A percentile compares a stretch with the other conserved stretches of the same genome.
phyloP scores from a whole-genome alignment of 1,140 invertebrate genomes.

The Meteorus sp. region DNA sequence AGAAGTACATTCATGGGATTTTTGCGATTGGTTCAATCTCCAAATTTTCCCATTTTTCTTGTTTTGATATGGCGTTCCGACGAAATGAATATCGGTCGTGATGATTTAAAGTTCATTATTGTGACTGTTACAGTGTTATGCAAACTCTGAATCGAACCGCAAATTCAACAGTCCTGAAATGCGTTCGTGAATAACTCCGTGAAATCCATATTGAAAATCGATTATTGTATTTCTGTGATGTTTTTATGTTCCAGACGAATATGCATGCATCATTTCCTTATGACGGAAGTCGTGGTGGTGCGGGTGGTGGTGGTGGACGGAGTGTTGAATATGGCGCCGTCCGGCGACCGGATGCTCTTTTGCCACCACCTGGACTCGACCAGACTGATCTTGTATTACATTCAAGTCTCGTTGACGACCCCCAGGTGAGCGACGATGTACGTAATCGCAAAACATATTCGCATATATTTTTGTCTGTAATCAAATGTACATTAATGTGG shows the following conservation, averaged over 20 bases:
- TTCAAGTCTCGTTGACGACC: conserved; percentile 60
- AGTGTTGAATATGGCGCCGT: conserved; percentile 58
- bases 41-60: too few species aligned
- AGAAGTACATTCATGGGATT: too few species aligned
- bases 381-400: conserved; percentile 57
- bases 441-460: conserved; percentile 49
- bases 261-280: conserved; percentile 64
- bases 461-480: conserved; percentile 15
- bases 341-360: conserved; percentile 64
- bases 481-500: not conserved
- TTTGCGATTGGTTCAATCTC: too few species aligned
- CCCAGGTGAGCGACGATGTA: conserved; percentile 60
- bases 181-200: too few species aligned
- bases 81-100: too few species aligned
- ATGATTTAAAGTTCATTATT: too few species aligned
- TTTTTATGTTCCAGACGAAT: conserved; percentile 57
- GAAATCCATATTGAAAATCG: too few species aligned
- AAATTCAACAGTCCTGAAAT: too few species aligned
- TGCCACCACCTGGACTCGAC: conserved; percentile 60
- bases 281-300: conserved; percentile 54
- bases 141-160: too few species aligned
- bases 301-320: conserved; percentile 49
- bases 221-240: too few species aligned
- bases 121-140: too few species aligned
- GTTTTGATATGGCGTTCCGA: too few species aligned